A percentile compares a stretch with the other conserved stretches of the same genome.
phyloP scores from a whole-genome alignment of 2,113 vertebrate genomes.

The Myrmophylax atrothorax region DNA sequence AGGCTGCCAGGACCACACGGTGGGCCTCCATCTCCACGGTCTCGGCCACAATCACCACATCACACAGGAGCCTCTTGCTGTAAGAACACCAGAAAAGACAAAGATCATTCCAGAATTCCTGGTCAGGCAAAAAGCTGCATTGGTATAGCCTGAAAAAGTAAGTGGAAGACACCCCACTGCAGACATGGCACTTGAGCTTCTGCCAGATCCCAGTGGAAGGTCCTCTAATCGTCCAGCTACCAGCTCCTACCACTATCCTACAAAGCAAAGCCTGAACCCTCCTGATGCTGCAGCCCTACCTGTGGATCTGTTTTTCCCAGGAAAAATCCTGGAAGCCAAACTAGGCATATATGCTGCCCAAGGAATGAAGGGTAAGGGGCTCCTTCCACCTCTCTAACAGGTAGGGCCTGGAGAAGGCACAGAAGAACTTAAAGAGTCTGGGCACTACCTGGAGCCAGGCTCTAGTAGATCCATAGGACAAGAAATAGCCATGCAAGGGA shows the following conservation, averaged over 20 bases:
- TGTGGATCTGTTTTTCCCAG: not conserved
- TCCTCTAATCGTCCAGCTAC: not conserved
- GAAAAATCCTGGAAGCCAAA: not conserved
- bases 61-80: slow-evolving; percentile 93
- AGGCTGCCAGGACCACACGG: slow-evolving; percentile 90
- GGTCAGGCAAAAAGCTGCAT: not conserved
- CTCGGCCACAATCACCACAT: slow-evolving; percentile 93
- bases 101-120: slow-evolving; percentile 10
- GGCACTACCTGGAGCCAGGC: not conserved
- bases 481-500: not conserved
- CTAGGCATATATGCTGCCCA: not conserved
- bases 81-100: slow-evolving; percentile 55
- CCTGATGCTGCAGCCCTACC: not conserved
- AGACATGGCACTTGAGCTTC: not conserved
- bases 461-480: not conserved
- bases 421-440: not conserved
- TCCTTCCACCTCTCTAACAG: not conserved
- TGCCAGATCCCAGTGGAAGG: not conserved
- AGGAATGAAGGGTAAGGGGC: not conserved
- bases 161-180: not conserved
- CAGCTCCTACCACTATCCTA: not conserved
- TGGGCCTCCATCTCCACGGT: slow-evolving; percentile 90
- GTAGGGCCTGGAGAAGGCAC: not conserved
- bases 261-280: not conserved
- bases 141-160: not conserved